These are phyloP conservation scores for Sebastes trivittatus DNA, from an alignment of 2,797 vertebrate species.

Conservation along the genomic window DNA sequence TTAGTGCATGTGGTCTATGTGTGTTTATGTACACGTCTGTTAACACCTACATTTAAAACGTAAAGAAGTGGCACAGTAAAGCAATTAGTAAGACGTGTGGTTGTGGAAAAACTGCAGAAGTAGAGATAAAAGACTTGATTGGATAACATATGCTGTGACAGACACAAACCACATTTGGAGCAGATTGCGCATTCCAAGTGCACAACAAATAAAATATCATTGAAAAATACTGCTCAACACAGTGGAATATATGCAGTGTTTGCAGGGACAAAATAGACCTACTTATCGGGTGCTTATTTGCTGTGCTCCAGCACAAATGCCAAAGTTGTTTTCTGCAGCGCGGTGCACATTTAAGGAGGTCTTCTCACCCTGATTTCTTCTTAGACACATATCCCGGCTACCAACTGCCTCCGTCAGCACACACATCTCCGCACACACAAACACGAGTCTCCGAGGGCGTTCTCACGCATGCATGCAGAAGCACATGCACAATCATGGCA, in stretches of 20 bases:
- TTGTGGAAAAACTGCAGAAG: conserved; percentile 17
- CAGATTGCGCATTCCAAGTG: conserved; percentile 24
- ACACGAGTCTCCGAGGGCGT: conserved; percentile 50
- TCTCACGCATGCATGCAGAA: conserved; percentile 37
- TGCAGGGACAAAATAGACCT: conserved; percentile 73
- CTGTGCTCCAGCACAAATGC: conserved; percentile 71
- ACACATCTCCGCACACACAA: conserved; percentile 28
- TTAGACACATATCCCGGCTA: conserved; percentile 61
- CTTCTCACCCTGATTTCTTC: conserved; percentile 64
- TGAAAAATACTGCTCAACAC: conserved; percentile 54
- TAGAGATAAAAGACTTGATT: conserved; percentile 41
- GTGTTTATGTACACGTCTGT: background rate
- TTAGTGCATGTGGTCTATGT: background rate
- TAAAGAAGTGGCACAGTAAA: conserved; percentile 1
- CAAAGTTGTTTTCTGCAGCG: conserved; percentile 73
- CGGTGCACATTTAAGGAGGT: conserved; percentile 72
- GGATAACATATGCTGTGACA: conserved; percentile 45
- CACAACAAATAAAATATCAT: conserved; percentile 45
- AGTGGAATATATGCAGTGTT: conserved; percentile 66
- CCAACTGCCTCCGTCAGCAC: conserved; percentile 67
- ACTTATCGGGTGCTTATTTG: conserved; percentile 74
- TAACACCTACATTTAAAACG: background rate
- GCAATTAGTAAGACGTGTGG: background rate
- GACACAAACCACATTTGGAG: conserved; percentile 47
- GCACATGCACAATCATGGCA: conserved; percentile 35